These are phyloP conservation scores for Oncorhynchus kisutch DNA, from an alignment of 2,113 vertebrate species.

Conservation along the genomic window DNA sequence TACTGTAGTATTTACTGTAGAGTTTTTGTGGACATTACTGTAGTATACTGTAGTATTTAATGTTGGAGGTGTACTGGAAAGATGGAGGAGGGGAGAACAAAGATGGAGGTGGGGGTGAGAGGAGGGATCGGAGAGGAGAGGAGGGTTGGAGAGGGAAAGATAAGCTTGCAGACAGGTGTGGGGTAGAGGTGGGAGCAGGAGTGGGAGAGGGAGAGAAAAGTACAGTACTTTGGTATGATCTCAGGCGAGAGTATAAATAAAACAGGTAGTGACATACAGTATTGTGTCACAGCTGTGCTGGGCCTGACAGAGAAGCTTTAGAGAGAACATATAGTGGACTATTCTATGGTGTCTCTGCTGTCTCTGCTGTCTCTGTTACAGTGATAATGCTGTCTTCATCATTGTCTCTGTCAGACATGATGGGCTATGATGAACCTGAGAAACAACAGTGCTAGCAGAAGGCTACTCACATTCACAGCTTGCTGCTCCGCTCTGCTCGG, in stretches of 20 bases:
- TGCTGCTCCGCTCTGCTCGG: not conserved
- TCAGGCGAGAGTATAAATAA: too few relatives aligned
- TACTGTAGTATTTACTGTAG: too few relatives aligned
- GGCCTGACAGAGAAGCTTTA: not conserved
- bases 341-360: not conserved
- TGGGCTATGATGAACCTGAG: not conserved
- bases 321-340: not conserved
- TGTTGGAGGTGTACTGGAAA: conserved; percentile 18
- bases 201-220: too few relatives aligned
- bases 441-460: not conserved
- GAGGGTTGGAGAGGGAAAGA: not conserved
- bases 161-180: not conserved
- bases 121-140: conserved; percentile 30
- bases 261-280: too few relatives aligned
- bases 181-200: too few relatives aligned
- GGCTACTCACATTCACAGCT: not conserved
- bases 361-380: not conserved
- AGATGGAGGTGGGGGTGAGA: conserved; percentile 41
- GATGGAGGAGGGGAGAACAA: conserved; percentile 35
- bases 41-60: too few relatives aligned
- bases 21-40: too few relatives aligned
- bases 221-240: too few relatives aligned
- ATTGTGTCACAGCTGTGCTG: too few relatives aligned
- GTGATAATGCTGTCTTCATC: not conserved
- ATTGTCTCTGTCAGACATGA: not conserved